These are phyloP conservation scores for Ophioninae sp. DNA, from an alignment of 2,888 invertebrate genomes.

Conservation along the genomic window DNA sequence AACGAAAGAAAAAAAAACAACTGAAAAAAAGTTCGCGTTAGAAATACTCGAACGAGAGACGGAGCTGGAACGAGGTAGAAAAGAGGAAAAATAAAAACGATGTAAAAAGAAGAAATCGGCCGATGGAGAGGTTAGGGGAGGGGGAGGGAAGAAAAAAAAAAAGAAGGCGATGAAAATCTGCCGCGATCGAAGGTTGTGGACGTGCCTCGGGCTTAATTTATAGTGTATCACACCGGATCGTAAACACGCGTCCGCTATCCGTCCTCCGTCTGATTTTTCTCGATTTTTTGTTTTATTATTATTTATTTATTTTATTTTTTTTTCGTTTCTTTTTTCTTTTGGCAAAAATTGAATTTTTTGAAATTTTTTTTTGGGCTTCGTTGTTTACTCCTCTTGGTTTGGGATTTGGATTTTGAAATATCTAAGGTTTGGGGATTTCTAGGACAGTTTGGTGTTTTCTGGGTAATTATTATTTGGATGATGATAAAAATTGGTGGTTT, in stretches of 20 bases:
- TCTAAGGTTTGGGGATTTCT: no score
- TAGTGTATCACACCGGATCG: slow-evolving; percentile 40
- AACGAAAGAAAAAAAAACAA: slow-evolving; percentile 38
- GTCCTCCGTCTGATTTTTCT: slow-evolving; percentile 41
- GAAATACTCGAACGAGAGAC: background rate
- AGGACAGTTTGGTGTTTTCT: no score
- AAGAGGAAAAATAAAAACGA: slow-evolving; percentile 44
- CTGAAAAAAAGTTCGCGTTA: background rate
- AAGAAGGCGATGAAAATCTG: slow-evolving; percentile 60
- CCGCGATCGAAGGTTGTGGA: slow-evolving; percentile 61
- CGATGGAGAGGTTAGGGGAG: background rate
- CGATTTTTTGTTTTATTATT: slow-evolving; percentile 12
- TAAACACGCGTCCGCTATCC: slow-evolving; percentile 46
- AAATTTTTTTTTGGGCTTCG: no score
- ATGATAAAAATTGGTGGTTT: no score
- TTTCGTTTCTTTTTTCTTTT: background rate
- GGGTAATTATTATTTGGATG: no score
- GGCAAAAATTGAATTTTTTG: background rate
- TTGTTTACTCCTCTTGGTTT: no score
- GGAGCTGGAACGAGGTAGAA: background rate
- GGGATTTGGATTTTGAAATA: no score
- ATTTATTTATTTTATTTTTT: background rate
- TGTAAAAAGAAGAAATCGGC: slow-evolving; percentile 9
- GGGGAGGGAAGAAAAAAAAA: slow-evolving; percentile 26
- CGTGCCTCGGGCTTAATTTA: slow-evolving; percentile 60